Base-by-base conservation (phyloP, 2,888 invertebrate species). In the Lycocerus yunnanus region DNA sequence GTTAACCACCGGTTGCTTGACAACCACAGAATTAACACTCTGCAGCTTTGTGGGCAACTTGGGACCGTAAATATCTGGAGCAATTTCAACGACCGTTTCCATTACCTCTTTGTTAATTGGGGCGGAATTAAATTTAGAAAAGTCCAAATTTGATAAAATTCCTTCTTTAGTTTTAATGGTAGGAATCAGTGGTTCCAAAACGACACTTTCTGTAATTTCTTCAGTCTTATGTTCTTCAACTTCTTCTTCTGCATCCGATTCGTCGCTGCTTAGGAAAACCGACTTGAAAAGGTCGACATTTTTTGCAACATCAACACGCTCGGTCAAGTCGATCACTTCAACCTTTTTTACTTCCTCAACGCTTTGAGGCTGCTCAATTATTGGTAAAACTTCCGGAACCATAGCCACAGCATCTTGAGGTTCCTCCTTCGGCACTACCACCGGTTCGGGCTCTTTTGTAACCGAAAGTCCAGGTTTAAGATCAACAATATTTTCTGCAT, bases 211-310 rank as follows among this genome's bases (percentile, higher is more conserved):
- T 77, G 84, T 84, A 72, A 84, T 80, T 3, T 81, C 79, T 65
- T 82, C 81, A 20, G 84, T 80, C 10, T 81, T 80, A 1, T 43
- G n/a, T 43, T 82, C 82, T 60, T 80, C 80, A 73, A 86, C 86
- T 58, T 86, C 86, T 24, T 80, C 83, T 66, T 88, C 88, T 3
- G 88, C 88, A 68, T 93, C 93, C 13, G 90, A 90, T 81, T 93
- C 94, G 82, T 93, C 94, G 74, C 95, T 94, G 81, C 93, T 93
- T 20, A 94, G 89, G 84, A 98, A 98, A 82, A 98, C 95, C 0
- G 96, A 93, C 86, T 95, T 95, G 83, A 96, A 98, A 3, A 98
- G 88, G 86, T 97, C 97, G 75, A 90, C 89, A 80, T 92, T 92
- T 66, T 92, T 82, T 15, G 84, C 84, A 18, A 87, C 80, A 63